Percentiles rank a stretch among this genome's conserved stretches.
Evolutionary conservation across 2,113 vertebrate species (phyloP).

Genomic region (Anas platyrhynchos): DNA sequence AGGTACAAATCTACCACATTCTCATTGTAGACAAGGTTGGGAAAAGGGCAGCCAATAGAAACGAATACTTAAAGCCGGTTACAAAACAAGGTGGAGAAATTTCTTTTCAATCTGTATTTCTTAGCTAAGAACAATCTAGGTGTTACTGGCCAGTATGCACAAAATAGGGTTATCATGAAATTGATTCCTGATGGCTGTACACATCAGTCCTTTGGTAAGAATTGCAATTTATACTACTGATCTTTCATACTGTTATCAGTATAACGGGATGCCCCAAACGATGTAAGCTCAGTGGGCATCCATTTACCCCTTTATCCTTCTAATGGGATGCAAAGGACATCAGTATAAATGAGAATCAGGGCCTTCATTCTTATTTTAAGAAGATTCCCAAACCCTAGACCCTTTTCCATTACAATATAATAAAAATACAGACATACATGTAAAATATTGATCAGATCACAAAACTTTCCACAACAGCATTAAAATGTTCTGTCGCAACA

Average conservation of each 20-base stretch:
- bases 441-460: conserved; percentile 54
- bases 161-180: neutral
- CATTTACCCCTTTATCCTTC: neutral
- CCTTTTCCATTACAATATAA: conserved; percentile 7
- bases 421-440: conserved; percentile 43
- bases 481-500: conserved; percentile 20
- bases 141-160: neutral
- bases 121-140: neutral
- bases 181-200: neutral
- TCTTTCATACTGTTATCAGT: neutral
- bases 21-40: neutral
- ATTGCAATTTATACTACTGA: neutral
- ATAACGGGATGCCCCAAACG: neutral
- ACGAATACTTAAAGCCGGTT: neutral
- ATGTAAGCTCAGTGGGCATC: neutral
- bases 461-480: conserved; percentile 36
- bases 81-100: neutral
- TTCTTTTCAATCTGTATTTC: neutral
- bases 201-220: neutral
- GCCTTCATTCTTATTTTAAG: neutral
- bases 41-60: neutral
- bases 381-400: neutral
- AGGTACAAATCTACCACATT: neutral
- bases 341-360: neutral
- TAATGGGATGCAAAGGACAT: neutral